Evolutionary conservation across 2,113 vertebrate genomes (phyloP).

Genomic region (Chitala chitala): DNA sequence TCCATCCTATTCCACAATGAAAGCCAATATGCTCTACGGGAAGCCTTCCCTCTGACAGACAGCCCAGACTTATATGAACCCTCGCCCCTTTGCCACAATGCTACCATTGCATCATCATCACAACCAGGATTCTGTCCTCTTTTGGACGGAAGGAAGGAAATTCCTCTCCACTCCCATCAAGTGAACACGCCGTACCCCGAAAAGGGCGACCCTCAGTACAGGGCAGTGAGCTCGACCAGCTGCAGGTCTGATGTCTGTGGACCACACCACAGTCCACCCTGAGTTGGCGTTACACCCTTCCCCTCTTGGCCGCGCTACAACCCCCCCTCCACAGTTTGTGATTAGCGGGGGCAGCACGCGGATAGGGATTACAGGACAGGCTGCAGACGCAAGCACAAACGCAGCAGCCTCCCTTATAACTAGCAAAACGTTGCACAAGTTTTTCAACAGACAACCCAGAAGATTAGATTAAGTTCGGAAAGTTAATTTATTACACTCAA

Average conservation of each 20-base stretch:
- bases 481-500: not conserved
- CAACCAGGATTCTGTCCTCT: not conserved
- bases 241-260: conserved; percentile 12
- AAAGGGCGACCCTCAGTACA: conserved; percentile 2
- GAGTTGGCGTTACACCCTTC: not conserved
- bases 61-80: conserved; percentile 43
- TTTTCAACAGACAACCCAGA: not conserved
- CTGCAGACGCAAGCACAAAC: not conserved
- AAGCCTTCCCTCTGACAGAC: conserved; percentile 66
- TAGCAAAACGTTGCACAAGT: not conserved
- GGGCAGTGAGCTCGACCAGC: not conserved
- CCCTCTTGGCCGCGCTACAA: not conserved
- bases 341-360: no score
- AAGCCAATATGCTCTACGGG: conserved; percentile 63
- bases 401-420: not conserved
- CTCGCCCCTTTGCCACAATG: not conserved
- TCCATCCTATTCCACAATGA: conserved; percentile 40
- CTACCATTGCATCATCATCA: conserved; percentile 6
- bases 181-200: not conserved
- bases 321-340: not conserved
- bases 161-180: conserved; percentile 19
- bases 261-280: not conserved
- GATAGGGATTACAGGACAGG: not conserved
- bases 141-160: conserved; percentile 24
- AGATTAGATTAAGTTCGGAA: not conserved